Percentiles rank a stretch among this genome's conserved stretches.
These are phyloP conservation scores for Saiga tatarica DNA, from an alignment of 2,113 vertebrate species.

Conservation along the genomic window DNA sequence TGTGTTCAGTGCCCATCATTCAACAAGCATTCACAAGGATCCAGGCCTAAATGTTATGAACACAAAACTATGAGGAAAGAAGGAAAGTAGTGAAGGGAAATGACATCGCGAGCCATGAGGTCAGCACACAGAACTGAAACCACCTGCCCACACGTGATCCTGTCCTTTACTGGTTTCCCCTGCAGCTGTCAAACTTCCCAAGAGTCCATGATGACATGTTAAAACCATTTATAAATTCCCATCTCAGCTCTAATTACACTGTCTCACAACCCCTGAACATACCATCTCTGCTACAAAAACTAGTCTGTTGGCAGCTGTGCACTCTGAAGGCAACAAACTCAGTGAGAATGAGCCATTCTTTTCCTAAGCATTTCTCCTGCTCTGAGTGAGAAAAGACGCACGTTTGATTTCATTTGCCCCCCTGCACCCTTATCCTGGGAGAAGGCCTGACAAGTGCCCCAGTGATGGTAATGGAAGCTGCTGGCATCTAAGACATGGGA, in stretches of 20 bases:
- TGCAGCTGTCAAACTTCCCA: neutral
- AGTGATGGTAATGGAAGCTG: neutral
- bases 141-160: neutral
- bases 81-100: neutral
- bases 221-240: constrained; percentile 48
- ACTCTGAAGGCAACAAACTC: neutral
- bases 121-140: constrained; percentile 9
- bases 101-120: neutral
- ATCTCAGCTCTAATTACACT: constrained; percentile 42
- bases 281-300: neutral
- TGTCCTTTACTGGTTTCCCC: neutral
- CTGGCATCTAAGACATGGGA: neutral
- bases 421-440: neutral
- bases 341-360: neutral
- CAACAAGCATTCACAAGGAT: constrained; percentile 43
- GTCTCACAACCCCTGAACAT: neutral
- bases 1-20: neutral
- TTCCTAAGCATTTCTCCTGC: neutral
- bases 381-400: neutral
- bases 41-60: constrained; percentile 10
- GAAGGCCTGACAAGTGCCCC: neutral
- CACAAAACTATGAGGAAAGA: constrained; percentile 56
- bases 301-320: neutral
- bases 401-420: constrained; percentile 8
- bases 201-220: neutral